Conservation (phyloP, 2,797 vertebrate genomes). For the Rhinichthys osculus region DNA sequence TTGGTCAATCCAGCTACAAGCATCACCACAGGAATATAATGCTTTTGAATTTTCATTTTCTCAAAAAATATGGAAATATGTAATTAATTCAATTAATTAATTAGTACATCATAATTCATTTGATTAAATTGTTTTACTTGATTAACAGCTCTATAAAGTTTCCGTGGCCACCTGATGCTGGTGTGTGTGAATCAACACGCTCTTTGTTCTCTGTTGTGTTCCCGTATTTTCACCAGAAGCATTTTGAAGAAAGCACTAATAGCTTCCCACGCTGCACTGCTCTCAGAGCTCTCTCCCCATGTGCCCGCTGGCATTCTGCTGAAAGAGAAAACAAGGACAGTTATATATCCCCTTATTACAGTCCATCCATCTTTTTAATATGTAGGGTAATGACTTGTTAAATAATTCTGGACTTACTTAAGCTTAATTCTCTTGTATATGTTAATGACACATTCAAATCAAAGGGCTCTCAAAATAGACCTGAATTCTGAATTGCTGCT, state of each 20-base stretch:
- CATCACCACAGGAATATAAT: not conserved
- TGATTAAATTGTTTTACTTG: not conserved
- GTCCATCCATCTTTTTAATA: constrained; percentile 3
- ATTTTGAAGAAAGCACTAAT: constrained; percentile 14
- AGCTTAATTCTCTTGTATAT: not conserved
- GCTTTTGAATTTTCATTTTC: not conserved
- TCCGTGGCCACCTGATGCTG: not conserved
- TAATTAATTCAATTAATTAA: not conserved
- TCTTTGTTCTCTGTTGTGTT: constrained; percentile 12
- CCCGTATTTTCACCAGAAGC: not conserved
- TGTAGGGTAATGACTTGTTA: not conserved
- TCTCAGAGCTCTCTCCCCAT: not conserved
- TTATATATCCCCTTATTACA: not conserved
- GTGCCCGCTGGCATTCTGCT: not conserved
- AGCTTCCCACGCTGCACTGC: not conserved
- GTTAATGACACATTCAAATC: constrained; percentile 1
- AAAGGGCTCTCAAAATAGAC: not conserved
- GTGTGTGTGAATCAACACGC: not conserved
- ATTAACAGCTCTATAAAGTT: not conserved
- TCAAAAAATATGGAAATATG: not conserved
- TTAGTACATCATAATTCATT: not conserved
- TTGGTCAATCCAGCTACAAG: not conserved
- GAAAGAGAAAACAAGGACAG: not conserved
- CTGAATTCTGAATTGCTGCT: not conserved
- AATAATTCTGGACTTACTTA: not conserved